Base-by-base conservation (phyloP, 2,888 invertebrate species). In the Drosophila sordidula region DNA sequence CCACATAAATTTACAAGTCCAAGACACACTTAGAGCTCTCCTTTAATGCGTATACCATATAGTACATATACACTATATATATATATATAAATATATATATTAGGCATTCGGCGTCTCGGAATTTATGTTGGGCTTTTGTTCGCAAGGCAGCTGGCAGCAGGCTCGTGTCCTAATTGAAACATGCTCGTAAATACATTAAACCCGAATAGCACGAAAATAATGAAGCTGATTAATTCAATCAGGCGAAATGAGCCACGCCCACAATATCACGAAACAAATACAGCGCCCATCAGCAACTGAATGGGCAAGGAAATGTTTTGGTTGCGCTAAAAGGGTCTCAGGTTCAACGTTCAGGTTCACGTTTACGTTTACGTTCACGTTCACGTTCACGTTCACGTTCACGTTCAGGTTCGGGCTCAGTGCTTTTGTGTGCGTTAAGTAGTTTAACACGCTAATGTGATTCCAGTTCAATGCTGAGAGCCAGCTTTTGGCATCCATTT, bases 141-240 rank as follows among this genome's bases (percentile, higher is more conserved):
- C 41, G 41, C 41, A 36, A 46, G 34, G 38, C 50, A 26, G 56
- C 18, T 64, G 55, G 39, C 62, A 18, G 18, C 18, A 18, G 62
- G 52, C 47, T 52, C 47, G 65, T 66, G 52, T 59, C 67, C 76
- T 87, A 89, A 85, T 85, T 89, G 89, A 89, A 85, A 87, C 82
- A 81, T 74, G 63, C 75, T 65, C 75, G 75, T 80, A 89, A 89
- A 87, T 89, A 81, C 85, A 84, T 89, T 84, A 89, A 89, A 69
- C 66, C 86, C 72, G 57, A 86, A 71, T 70, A 70, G 81, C 81
- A 70, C 70, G 54, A 65, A 76, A 78, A 81, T 89, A 89, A 85
- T 87, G 89, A 89, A 71, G 78, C 82, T 76, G 89, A 78, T 89
- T 87, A 85, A 85, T 89, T 87, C 76, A 89, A 89, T 85, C 76